Evolutionary conservation across 2,888 invertebrate species (phyloP).

Genomic region (Harpalus rubripes): DNA sequence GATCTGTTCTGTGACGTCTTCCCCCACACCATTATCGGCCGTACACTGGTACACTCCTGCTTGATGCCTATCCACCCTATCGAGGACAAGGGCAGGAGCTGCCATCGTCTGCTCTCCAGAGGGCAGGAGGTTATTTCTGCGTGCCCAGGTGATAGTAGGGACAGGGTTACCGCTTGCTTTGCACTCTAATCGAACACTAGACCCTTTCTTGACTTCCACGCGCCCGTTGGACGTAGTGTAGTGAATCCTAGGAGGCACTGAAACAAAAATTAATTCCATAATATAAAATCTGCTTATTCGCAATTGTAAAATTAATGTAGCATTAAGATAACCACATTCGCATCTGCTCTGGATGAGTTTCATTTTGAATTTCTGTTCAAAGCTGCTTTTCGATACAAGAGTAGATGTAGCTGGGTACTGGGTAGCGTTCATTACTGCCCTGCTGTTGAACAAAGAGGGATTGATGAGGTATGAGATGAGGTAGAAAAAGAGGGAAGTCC

Average conservation of each 20-base stretch:
- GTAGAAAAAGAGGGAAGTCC: background rate
- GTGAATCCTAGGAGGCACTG: constrained; percentile 84
- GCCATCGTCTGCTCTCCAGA: constrained; percentile 82
- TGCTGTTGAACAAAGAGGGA: background rate
- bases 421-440: background rate
- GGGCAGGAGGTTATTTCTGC: constrained; percentile 79
- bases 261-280: background rate
- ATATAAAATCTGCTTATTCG: background rate
- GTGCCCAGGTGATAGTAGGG: constrained; percentile 79
- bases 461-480: background rate
- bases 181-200: constrained; percentile 78
- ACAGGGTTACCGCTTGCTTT: constrained; percentile 79
- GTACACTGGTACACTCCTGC: constrained; percentile 83
- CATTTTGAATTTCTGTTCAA: background rate
- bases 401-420: background rate
- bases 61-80: constrained; percentile 82
- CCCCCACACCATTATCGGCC: constrained; percentile 83
- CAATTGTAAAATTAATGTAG: constrained; percentile 16
- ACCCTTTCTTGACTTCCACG: constrained; percentile 81
- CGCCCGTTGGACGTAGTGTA: constrained; percentile 82
- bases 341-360: background rate
- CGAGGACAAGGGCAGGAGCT: constrained; percentile 81
- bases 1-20: constrained; percentile 81
- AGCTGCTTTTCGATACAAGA: background rate
- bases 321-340: background rate